These are phyloP conservation scores for Dendrocincla fuliginosa DNA, from an alignment of 2,797 vertebrate genomes.

Conservation along the genomic window DNA sequence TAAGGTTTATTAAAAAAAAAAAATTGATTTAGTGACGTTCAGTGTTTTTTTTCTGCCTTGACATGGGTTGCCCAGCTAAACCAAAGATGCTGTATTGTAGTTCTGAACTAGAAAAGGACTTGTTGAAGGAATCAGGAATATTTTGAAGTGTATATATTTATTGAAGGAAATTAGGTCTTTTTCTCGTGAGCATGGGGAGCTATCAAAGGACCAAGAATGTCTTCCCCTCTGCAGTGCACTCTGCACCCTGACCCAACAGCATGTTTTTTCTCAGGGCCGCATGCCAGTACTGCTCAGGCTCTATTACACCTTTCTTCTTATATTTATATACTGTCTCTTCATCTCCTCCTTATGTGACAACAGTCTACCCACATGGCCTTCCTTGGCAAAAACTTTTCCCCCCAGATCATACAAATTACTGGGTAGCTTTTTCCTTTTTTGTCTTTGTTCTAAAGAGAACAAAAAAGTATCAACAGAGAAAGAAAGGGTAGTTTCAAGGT, in stretches of 20 bases:
- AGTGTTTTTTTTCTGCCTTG: background rate
- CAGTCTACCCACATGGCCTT: background rate
- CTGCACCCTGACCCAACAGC: background rate
- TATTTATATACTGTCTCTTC: conserved; percentile 2
- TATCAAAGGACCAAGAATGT: background rate
- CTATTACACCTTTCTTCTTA: background rate
- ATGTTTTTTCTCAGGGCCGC: conserved; percentile 10
- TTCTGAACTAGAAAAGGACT: background rate
- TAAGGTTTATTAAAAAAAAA: background rate
- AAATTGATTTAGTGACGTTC: background rate
- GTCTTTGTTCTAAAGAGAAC: background rate
- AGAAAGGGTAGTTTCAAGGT: background rate
- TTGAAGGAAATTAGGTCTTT: background rate
- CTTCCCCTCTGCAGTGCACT: background rate
- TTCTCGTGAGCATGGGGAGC: background rate
- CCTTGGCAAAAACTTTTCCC: background rate
- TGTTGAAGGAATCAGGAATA: conserved; percentile 12
- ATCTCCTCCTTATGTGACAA: background rate
- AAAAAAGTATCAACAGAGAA: background rate
- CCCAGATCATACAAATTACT: background rate
- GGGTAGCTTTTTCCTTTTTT: background rate
- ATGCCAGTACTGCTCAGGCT: background rate
- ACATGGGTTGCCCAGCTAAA: background rate
- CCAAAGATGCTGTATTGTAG: background rate
- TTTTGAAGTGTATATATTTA: background rate